A percentile compares a stretch with the other conserved stretches of the same genome.
Conservation (phyloP, 1,140 invertebrate genomes). For the Micrasema longulum region DNA sequence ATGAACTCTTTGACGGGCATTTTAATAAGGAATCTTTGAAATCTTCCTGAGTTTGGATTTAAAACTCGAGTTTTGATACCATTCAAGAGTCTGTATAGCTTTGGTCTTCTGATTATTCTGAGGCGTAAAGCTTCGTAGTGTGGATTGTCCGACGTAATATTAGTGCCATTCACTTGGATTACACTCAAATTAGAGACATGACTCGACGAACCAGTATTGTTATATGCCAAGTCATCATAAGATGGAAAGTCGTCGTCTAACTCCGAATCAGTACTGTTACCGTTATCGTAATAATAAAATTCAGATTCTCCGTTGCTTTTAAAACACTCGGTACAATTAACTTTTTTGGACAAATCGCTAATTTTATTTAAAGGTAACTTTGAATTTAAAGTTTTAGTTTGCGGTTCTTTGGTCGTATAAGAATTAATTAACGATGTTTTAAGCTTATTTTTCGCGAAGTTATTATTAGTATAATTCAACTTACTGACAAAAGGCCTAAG, state of each 20-base stretch:
- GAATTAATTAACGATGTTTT: slow-evolving; percentile 30
- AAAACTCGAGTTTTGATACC: slow-evolving; percentile 45
- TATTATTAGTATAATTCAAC: background rate
- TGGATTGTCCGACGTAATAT: slow-evolving; percentile 27
- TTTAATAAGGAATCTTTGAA: slow-evolving; percentile 40
- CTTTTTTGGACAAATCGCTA: background rate
- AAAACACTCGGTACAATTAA: slow-evolving; percentile 24
- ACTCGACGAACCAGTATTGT: slow-evolving; percentile 9
- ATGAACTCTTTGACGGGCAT: slow-evolving; percentile 38
- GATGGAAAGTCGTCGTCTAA: slow-evolving; percentile 35
- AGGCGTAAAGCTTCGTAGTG: slow-evolving; percentile 48
- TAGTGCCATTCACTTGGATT: slow-evolving; percentile 3
- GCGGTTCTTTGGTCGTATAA: background rate
- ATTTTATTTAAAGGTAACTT: too few relatives aligned
- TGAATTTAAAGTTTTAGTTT: too few relatives aligned
- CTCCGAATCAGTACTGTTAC: slow-evolving; percentile 40
- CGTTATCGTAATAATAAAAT: slow-evolving; percentile 50
- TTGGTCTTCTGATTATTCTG: slow-evolving; percentile 36
- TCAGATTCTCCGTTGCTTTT: slow-evolving; percentile 39
- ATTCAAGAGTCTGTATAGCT: slow-evolving; percentile 46
- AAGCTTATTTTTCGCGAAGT: slow-evolving; percentile 3
- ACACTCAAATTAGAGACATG: slow-evolving; percentile 3
- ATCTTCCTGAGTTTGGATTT: slow-evolving; percentile 41
- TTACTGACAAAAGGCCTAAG: too few relatives aligned
- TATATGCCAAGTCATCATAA: slow-evolving; percentile 39